Base-by-base conservation (phyloP, 2,888 invertebrate species). In the Drosophila prolongata region DNA sequence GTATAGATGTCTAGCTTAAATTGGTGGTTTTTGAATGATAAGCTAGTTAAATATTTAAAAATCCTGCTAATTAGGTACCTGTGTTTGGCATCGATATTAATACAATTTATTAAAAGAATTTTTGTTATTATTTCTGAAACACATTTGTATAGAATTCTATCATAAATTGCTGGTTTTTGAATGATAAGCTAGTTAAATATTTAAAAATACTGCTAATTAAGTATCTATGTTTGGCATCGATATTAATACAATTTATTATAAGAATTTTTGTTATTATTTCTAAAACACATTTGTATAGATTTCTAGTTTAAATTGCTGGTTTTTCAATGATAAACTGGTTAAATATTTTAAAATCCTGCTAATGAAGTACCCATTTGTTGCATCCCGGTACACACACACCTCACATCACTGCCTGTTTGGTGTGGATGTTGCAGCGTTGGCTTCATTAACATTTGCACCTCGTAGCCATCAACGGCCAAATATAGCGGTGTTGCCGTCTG, bases 401-500 rank as follows among this genome's bases (percentile, higher is more conserved):
- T 11, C 30, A 30, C 58, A 58, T 34, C 58, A 42, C 58, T 58
- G 58, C 13, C 30, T 34, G 49, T 30, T 47, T 34, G 47, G 14
- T 1, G 47, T 35, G 16, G 19, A 34, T 58, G 58, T 58, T 49
- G 49, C 49, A 49, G 62, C 59, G 43, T 53, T 76, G 87, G 75
- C 87, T 87, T 87, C 81, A 81, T 81, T 81, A 81, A 81, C 87
- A 81, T 81, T 81, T 87, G 87, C 83, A 69, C 60, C 80, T 79
- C 78, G 87, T 80, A 61, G 80, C 70, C 61, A 58, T 66, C 73
- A 59, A 56, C 71, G 57, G 56, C 89, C 89, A 87, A 87, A 81
- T 81, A 84, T 75, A 77, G 86, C 67, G 75, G 61, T 76, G 68
- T 49, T 62, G 62, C 38, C 47, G 66, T 52, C 65, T 77, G 89